phyloP scores from a whole-genome alignment of 1,140 invertebrate species.

The Paramacrobiotus metropolitanus region DNA sequence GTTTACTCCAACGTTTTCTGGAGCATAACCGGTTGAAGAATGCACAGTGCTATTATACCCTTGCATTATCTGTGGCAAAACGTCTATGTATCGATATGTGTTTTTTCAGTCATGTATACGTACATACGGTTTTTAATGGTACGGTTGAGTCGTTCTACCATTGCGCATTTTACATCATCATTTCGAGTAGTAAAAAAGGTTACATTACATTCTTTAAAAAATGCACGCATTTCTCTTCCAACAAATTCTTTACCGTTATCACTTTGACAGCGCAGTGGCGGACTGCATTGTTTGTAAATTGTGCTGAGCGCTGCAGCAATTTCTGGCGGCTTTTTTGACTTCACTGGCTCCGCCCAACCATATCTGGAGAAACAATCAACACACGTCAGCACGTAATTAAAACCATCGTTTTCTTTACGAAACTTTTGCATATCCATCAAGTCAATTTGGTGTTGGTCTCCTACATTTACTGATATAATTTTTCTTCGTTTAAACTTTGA shows the following conservation, averaged over 20 bases:
- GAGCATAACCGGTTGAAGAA: too few relatives aligned
- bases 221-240: not conserved
- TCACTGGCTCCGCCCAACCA: slow-evolving; percentile 13
- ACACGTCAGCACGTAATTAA: slow-evolving; percentile 13
- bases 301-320: slow-evolving; percentile 10
- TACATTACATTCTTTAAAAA: not conserved
- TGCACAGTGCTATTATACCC: too few relatives aligned
- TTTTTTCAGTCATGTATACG: not conserved
- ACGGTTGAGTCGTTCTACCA: not conserved
- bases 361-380: slow-evolving; percentile 15
- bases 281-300: slow-evolving; percentile 10
- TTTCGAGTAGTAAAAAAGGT: not conserved
- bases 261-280: not conserved
- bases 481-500: not conserved
- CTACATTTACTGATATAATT: slow-evolving; percentile 7
- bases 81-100: too few relatives aligned
- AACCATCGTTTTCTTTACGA: slow-evolving; percentile 12
- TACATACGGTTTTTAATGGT: not conserved
- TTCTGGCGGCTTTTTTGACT: slow-evolving; percentile 10
- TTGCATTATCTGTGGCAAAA: too few relatives aligned
- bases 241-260: not conserved
- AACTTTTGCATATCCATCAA: slow-evolving; percentile 12
- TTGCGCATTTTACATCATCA: not conserved
- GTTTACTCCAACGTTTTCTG: too few relatives aligned
- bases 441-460: slow-evolving; percentile 15